A percentile compares a stretch with the other conserved stretches of the same genome.
These are phyloP conservation scores for Lerista edwardsae DNA, from an alignment of 2,797 vertebrate species.

Conservation along the genomic window DNA sequence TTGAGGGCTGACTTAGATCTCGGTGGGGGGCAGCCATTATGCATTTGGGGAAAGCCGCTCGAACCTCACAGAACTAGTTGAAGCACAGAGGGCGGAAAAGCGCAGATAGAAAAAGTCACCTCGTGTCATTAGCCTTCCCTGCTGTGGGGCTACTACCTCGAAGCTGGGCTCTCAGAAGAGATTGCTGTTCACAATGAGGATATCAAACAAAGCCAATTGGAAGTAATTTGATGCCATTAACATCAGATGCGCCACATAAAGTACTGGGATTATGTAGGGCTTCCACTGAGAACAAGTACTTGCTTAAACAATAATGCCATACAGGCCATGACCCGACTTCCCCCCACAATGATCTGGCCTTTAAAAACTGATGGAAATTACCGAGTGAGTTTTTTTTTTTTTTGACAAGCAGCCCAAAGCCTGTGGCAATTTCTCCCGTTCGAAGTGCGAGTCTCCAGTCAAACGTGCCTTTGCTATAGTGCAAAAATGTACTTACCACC, in stretches of 20 bases:
- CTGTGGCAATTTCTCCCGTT: slow-evolving; percentile 36
- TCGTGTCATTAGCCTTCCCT: slow-evolving; percentile 75
- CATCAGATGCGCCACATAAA: slow-evolving; percentile 64
- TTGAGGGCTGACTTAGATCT: slow-evolving; percentile 75
- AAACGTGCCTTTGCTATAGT: slow-evolving; percentile 21
- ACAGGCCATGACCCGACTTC: slow-evolving; percentile 41
- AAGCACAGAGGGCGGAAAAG: slow-evolving; percentile 71
- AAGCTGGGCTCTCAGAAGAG: slow-evolving; percentile 66
- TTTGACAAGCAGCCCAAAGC: slow-evolving; percentile 52
- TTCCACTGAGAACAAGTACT: slow-evolving; percentile 71
- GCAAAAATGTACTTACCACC: background rate
- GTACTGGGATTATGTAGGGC: slow-evolving; percentile 62
- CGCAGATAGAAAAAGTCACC: slow-evolving; percentile 75
- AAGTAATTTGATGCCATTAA: slow-evolving; percentile 75
- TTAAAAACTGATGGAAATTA: slow-evolving; percentile 54
- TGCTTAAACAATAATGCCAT: slow-evolving; percentile 67
- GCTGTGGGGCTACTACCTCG: slow-evolving; percentile 74
- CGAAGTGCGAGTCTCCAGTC: slow-evolving; percentile 39
- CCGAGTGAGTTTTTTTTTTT: slow-evolving; percentile 60
- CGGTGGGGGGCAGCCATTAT: slow-evolving; percentile 73
- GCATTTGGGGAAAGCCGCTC: slow-evolving; percentile 72
- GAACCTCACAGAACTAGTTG: slow-evolving; percentile 75
- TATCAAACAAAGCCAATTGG: slow-evolving; percentile 78
- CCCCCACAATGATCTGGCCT: slow-evolving; percentile 57
- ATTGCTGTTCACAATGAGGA: slow-evolving; percentile 64